Percentiles rank a stretch among this genome's conserved stretches.
phyloP scores from a whole-genome alignment of 1,140 invertebrate genomes.

The Acromyrmex echinatior region DNA sequence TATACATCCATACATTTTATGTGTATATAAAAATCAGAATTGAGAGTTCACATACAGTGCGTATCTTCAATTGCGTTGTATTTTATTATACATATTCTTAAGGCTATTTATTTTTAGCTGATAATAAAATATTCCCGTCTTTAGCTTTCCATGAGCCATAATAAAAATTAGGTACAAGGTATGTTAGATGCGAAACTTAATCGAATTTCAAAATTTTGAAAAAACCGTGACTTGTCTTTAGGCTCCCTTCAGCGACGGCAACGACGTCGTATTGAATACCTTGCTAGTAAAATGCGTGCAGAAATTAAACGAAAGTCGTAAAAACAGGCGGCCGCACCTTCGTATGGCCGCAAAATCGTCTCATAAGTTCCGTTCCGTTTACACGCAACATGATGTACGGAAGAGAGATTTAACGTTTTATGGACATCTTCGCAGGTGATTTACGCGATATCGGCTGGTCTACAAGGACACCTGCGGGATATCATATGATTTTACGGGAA shows the following conservation, averaged over 20 bases:
- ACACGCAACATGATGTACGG: conserved; percentile 17
- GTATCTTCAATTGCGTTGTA: neutral
- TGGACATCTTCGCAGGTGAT: conserved; percentile 46
- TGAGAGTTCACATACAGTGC: neutral
- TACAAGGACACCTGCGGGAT: neutral
- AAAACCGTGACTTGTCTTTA: conserved; percentile 10
- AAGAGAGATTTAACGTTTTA: conserved; percentile 58
- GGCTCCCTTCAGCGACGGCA: conserved; percentile 4
- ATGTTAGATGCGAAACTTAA: conserved; percentile 10
- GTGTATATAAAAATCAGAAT: neutral
- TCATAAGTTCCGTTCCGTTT: conserved; percentile 15
- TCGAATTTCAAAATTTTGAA: conserved; percentile 45
- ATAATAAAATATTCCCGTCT: neutral
- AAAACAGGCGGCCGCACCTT: conserved; percentile 50
- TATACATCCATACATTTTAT: neutral
- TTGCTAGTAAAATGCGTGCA: conserved; percentile 60
- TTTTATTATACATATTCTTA: neutral
- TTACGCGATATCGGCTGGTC: conserved; percentile 52
- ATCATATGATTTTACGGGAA: conserved; percentile 1
- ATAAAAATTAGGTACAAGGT: conserved; percentile 36
- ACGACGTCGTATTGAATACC: conserved; percentile 42
- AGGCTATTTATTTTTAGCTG: conserved; percentile 5
- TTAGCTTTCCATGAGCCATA: neutral
- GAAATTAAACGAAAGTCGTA: conserved; percentile 66
- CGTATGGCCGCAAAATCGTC: conserved; percentile 8